Evolutionary conservation across 92 coral and sea anemone genomes (phyloP).

Genomic region (Palythoa grandiflora): DNA sequence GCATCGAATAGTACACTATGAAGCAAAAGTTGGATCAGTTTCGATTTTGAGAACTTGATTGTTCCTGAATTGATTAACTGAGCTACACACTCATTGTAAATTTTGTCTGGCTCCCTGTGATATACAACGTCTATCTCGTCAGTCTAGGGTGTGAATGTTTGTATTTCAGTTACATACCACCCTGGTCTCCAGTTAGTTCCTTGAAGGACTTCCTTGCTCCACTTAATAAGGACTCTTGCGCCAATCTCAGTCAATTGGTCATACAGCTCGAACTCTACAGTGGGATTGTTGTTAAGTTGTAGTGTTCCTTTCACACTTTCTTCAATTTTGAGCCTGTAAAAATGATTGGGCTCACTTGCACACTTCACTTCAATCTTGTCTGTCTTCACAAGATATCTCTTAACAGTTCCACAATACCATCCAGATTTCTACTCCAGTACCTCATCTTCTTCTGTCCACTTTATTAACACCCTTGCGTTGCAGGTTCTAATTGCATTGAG

Average conservation of each 20-base stretch:
- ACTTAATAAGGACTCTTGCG: slow-evolving; percentile 31
- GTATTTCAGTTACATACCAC: slow-evolving; percentile 65
- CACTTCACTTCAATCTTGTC: too few relatives aligned
- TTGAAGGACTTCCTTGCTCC: slow-evolving; percentile 51
- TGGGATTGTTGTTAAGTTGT: too few relatives aligned
- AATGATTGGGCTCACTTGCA: too few relatives aligned
- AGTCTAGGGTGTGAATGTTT: slow-evolving; percentile 54
- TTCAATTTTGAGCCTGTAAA: too few relatives aligned
- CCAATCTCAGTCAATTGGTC: slow-evolving; percentile 63
- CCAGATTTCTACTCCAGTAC: too few relatives aligned
- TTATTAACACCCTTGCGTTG: too few relatives aligned
- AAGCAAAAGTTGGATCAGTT: slow-evolving; percentile 2
- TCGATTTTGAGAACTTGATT: slow-evolving; percentile 23
- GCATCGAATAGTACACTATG: not conserved
- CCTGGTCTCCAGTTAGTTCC: slow-evolving; percentile 59
- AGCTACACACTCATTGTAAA: slow-evolving; percentile 50
- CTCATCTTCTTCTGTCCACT: too few relatives aligned
- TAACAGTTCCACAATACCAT: too few relatives aligned
- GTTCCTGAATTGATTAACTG: slow-evolving; percentile 37
- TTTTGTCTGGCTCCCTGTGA: slow-evolving; percentile 46
- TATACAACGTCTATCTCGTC: slow-evolving; percentile 44
- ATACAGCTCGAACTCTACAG: not conserved
- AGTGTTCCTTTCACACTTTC: too few relatives aligned
- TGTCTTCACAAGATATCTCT: too few relatives aligned
- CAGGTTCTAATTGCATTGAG: too few relatives aligned